Evolutionary conservation across 2,888 invertebrate genomes (phyloP).

Genomic region (Drosophila pseudotalamancana): DNA sequence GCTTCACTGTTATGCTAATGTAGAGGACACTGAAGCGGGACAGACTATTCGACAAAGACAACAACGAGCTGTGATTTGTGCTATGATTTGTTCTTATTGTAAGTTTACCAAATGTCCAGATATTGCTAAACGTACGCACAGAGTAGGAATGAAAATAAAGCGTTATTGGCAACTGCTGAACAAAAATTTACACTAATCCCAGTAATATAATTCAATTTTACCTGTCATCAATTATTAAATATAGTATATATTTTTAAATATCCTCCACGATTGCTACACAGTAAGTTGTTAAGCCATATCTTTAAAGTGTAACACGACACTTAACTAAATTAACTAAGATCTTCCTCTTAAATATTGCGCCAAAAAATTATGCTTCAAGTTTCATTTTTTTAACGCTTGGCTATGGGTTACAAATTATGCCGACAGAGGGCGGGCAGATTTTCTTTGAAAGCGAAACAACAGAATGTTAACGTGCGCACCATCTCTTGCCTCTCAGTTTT

Average conservation of each 20-base stretch:
- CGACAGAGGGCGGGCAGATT: slow-evolving; percentile 3
- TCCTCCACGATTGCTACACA: too few relatives aligned
- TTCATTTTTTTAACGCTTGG: background rate
- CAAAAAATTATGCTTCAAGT: background rate
- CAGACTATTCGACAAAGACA: slow-evolving; percentile 14
- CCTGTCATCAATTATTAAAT: too few relatives aligned
- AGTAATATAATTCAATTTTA: too few relatives aligned
- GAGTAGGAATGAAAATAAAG: background rate
- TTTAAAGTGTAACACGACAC: too few relatives aligned
- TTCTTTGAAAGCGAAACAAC: background rate
- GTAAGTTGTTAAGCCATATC: too few relatives aligned
- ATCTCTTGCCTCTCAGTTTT: background rate
- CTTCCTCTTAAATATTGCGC: slow-evolving; percentile 1
- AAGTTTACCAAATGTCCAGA: slow-evolving; percentile 2
- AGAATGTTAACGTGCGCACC: background rate
- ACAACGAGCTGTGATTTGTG: background rate
- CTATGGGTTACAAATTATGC: fast-evolving
- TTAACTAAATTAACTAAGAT: too few relatives aligned
- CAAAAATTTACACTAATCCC: too few relatives aligned
- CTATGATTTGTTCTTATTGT: slow-evolving; percentile 29
- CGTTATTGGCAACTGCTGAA: background rate
- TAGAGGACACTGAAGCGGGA: slow-evolving; percentile 8
- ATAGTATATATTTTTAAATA: too few relatives aligned
- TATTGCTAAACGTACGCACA: background rate
- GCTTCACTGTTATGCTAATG: slow-evolving; percentile 33